phyloP scores from a whole-genome alignment of 2,113 vertebrate species.

The Pogona vitticeps region DNA sequence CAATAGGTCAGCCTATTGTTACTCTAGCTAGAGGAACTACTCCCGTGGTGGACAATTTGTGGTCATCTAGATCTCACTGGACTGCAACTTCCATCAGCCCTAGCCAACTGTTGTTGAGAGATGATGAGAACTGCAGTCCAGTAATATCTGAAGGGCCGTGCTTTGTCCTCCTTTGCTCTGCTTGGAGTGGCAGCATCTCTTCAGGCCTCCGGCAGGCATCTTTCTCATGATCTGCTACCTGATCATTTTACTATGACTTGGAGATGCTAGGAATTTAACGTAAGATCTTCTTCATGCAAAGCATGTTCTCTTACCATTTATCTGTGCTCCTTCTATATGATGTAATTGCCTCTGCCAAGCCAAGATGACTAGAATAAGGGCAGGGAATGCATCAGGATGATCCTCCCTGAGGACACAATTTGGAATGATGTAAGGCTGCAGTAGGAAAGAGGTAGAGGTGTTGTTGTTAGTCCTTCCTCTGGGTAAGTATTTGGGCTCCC shows the following conservation, averaged over 20 bases:
- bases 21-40: not conserved
- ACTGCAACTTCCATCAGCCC: not conserved
- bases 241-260: not conserved
- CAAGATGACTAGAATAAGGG: too few species aligned
- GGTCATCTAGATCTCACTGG: not conserved
- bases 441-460: too few species aligned
- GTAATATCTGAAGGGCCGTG: not conserved
- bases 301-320: not conserved
- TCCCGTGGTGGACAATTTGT: not conserved
- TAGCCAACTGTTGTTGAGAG: not conserved
- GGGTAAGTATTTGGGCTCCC: not conserved
- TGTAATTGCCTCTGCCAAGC: not conserved
- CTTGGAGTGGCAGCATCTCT: too few species aligned
- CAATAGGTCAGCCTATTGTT: not conserved
- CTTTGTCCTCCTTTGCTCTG: not conserved
- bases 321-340: not conserved
- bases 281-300: not conserved
- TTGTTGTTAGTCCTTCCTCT: not conserved
- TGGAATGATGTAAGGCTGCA: too few species aligned
- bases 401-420: not conserved
- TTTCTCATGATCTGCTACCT: not conserved
- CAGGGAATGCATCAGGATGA: not conserved
- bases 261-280: too few species aligned
- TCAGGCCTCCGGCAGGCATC: not conserved
- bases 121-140: not conserved